Base-by-base conservation (phyloP, 2,888 invertebrate species). In the Nebria brevicollis region DNA sequence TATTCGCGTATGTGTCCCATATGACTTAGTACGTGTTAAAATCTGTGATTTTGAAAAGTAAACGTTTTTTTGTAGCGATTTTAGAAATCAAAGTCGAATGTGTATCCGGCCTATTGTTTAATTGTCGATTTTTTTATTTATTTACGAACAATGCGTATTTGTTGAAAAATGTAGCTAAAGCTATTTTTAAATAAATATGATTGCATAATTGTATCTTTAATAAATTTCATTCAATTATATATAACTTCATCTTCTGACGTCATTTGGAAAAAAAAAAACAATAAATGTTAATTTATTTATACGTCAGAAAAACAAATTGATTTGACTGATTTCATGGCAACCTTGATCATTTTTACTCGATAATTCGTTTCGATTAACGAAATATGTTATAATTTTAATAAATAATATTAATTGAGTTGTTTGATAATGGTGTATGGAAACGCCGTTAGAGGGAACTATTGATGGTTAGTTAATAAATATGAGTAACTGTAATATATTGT, bases 391-490 rank as follows among this genome's bases (percentile, higher is more conserved):
- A 8, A 43, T 77, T 77, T 68, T 68, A 68, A 68, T 68, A 68
- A 66, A 34, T 20, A 26, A 26, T 6, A 72, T 26, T 5, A 72
- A 25, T 72, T 34, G 34, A 34, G 34, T 34, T 34, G 34, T 34
- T 34, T 34, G 34, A 77, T 70, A 72, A 77, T 77, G 54, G 43
- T 42, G 43, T 72, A 77, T 26, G 5, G 2, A 34, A 34, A 15
- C 77, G 26, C 77, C 77, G 77, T 78, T 78, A 78, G 78, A 78
- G 72, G 65, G 64, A 64, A 72, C 72, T 73, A 73, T 73, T 78
- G 72, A 72, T 34, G 34, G 4, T 34, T 80, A 54, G 54, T 54
- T 80, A 80, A 80, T 80, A 80, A 80, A 80, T 80, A 70, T 80
- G 80, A 75, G 72, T 80, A 80, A 80, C 80, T 75, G 80, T 80